Percentiles rank a stretch among this genome's conserved stretches.
These are phyloP conservation scores for Uropsilus gracilis DNA, from an alignment of 2,113 vertebrate genomes.

Conservation along the genomic window DNA sequence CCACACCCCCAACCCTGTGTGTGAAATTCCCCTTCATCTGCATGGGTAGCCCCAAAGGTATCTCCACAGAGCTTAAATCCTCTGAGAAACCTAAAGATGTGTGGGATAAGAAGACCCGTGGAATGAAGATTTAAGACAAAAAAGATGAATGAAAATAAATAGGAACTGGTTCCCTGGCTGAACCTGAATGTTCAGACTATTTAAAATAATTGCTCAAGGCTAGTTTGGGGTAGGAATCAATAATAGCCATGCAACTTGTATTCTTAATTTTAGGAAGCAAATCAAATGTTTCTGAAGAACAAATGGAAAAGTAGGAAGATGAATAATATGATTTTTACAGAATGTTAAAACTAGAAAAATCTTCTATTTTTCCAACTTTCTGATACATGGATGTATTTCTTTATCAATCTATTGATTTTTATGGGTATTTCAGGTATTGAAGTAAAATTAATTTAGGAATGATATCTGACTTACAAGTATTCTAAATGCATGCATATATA, in stretches of 20 bases:
- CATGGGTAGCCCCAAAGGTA: neutral
- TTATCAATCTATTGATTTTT: slow-evolving; percentile 1
- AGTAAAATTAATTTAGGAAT: slow-evolving; percentile 29
- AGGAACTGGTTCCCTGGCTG: neutral
- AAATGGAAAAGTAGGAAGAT: neutral
- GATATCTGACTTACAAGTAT: neutral
- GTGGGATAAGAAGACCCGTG: slow-evolving; percentile 16
- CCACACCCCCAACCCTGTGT: neutral
- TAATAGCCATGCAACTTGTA: neutral
- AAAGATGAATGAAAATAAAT: slow-evolving; percentile 43
- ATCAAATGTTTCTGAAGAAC: neutral
- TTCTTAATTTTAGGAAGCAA: slow-evolving; percentile 34
- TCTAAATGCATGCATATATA: neutral
- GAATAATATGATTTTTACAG: neutral
- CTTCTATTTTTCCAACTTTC: slow-evolving; percentile 6
- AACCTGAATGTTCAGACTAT: slow-evolving; percentile 41
- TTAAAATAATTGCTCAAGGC: slow-evolving; percentile 67
- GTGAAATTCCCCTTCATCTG: slow-evolving; percentile 35
- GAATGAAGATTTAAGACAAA: slow-evolving; percentile 56
- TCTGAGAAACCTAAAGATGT: slow-evolving; percentile 20
- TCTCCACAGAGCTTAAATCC: slow-evolving; percentile 34
- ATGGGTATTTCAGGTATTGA: neutral
- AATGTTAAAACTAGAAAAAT: neutral
- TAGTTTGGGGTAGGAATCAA: slow-evolving; percentile 9
- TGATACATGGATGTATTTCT: neutral